Base-by-base conservation (phyloP, 2,888 invertebrate species). In the Drosophila anceps region DNA sequence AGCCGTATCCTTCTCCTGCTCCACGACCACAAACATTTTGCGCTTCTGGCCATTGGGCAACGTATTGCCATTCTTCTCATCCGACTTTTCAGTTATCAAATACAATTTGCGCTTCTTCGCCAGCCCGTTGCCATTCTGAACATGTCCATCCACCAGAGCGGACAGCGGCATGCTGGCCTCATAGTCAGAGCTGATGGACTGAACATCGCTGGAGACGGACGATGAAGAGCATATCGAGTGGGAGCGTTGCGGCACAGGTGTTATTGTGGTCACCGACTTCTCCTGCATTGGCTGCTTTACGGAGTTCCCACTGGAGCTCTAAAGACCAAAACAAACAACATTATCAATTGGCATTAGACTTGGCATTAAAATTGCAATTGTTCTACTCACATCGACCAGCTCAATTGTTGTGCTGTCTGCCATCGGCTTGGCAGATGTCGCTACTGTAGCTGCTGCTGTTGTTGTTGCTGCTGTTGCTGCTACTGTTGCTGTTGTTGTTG, bases 1-100 rank as follows among this genome's bases (percentile, higher is more conserved):
- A 44, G 46, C 66, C 68, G 75, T 80, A 31, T 81, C 84, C 31
- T 88, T 87, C 29, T 88, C 84, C 64, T 88, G 77, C 46, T 92
- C 92, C 63, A 92, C 92, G 18, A 92, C 90, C 8, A 92, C 92
- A 54, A 91, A 73, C 92, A 91, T 75, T 81, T 92, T 69, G 18
- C 76, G 61, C 73, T 86, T 73, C 60, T 70, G 73, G 10, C 76
- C 86, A 41, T 63, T 76, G n/a, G 31, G 18, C 37, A 31, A 44
- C 12, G 46, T 50, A 29, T 60, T 70, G 7, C 58, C 69, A 13
- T 58, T 60, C 68, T 68, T 54, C 18, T 77, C 82, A 48, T 85
- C 84, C 33, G 84, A 82, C 53, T 91, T 92, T 44, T 92, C 92
- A 0, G 92, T 91, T 46, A 92, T 92, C 84, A 92, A 77, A 46